Conservation (phyloP, 64 coral and sea anemone genomes). For the Hydrozoanthus tunicans region DNA sequence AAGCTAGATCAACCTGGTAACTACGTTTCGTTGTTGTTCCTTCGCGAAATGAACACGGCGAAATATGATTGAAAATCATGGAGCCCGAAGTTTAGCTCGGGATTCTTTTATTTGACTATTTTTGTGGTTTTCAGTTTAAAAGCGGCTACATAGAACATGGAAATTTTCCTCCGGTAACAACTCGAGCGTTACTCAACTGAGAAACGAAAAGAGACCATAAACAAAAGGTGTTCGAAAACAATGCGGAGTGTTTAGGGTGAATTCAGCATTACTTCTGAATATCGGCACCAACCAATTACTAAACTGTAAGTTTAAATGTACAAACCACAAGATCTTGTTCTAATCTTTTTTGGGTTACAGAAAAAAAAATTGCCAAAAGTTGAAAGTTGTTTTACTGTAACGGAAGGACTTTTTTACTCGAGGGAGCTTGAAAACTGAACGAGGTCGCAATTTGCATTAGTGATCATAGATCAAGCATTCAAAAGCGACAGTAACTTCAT, state of each 20-base stretch:
- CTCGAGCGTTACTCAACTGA: slow-evolving; percentile 11
- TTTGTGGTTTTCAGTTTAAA: background rate
- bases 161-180: slow-evolving; percentile 19
- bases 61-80: background rate
- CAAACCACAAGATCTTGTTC: slow-evolving; percentile 10
- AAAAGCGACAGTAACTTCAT: background rate
- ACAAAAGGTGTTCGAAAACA: slow-evolving; percentile 51
- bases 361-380: too few relatives aligned
- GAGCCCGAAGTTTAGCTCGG: background rate
- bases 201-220: slow-evolving; percentile 34
- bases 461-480: background rate
- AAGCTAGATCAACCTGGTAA: too few relatives aligned
- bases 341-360: background rate
- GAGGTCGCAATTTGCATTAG: too few relatives aligned
- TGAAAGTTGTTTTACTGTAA: too few relatives aligned
- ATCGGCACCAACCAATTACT: background rate
- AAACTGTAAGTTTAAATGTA: background rate
- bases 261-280: background rate
- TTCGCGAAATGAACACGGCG: background rate
- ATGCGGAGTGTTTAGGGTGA: slow-evolving; percentile 1
- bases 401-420: too few relatives aligned
- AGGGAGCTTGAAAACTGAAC: too few relatives aligned
- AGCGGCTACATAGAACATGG: background rate
- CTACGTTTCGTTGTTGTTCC: background rate
- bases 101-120: background rate